A percentile compares a stretch with the other conserved stretches of the same genome.
These are phyloP conservation scores for Rhombomys opimus DNA, from an alignment of 2,113 vertebrate species.

Conservation along the genomic window DNA sequence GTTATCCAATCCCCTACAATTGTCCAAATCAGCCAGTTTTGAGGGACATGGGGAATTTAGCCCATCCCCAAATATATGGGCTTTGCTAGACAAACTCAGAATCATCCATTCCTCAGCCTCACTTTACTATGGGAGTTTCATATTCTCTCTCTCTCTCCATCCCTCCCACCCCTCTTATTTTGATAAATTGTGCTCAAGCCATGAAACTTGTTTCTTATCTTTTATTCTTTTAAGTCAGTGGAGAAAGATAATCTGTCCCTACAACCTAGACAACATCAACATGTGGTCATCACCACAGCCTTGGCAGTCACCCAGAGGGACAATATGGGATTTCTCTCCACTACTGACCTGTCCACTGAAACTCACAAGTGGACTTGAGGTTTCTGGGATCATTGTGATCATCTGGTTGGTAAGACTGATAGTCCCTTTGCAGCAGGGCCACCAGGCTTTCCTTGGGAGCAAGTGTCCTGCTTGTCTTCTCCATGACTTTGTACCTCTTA, in stretches of 20 bases:
- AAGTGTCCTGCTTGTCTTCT: not conserved
- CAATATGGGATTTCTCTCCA: not conserved
- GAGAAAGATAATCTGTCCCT: not conserved
- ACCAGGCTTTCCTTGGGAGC: not conserved
- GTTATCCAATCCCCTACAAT: not conserved
- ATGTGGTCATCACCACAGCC: not conserved
- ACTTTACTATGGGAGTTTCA: not conserved
- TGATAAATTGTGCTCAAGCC: not conserved
- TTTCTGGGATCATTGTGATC: not conserved
- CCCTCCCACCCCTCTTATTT: not conserved
- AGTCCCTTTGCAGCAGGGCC: not conserved
- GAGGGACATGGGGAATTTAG: not conserved
- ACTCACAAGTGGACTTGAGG: not conserved
- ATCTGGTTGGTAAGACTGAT: not conserved
- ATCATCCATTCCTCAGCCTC: not conserved
- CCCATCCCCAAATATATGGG: not conserved
- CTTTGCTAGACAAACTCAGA: not conserved
- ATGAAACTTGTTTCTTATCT: not conserved
- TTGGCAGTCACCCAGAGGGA: not conserved
- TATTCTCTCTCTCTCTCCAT: not conserved
- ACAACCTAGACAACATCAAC: not conserved
- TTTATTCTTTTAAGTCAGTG: not conserved
- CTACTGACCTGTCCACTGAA: too few species aligned
- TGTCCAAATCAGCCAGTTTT: not conserved
- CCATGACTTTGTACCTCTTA: not conserved